Evolutionary conservation across 2,797 vertebrate genomes (phyloP).

Genomic region (Furcifer pardalis): DNA sequence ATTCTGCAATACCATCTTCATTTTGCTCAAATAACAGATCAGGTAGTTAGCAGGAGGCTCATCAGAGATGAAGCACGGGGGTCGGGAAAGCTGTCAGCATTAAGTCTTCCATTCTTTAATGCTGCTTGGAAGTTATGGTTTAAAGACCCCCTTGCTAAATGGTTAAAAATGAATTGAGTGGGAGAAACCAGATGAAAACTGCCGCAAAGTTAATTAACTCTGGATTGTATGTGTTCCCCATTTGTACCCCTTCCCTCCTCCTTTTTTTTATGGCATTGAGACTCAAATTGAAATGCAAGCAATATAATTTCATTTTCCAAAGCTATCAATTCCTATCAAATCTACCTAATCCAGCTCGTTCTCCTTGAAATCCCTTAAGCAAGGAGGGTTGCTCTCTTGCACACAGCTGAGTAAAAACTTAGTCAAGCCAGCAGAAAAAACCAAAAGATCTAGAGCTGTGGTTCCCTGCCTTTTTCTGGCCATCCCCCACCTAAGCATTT

Average conservation of each 20-base stretch:
- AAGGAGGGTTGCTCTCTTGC: constrained; percentile 62
- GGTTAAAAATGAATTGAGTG: constrained; percentile 38
- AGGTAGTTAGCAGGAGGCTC: constrained; percentile 21
- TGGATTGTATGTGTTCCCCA: not conserved
- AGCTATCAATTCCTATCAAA: constrained; percentile 62
- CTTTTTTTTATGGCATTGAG: constrained; percentile 42
- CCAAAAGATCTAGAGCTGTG: too few species aligned
- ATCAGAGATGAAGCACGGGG: not conserved
- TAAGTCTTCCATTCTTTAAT: not conserved
- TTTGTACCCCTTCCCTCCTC: not conserved
- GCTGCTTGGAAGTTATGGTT: not conserved
- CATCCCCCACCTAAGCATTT: too few species aligned
- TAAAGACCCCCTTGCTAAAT: constrained; percentile 35
- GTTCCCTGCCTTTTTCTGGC: too few species aligned
- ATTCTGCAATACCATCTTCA: constrained; percentile 25
- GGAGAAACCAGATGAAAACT: constrained; percentile 33
- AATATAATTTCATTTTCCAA: constrained; percentile 63
- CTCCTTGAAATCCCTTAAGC: constrained; percentile 64
- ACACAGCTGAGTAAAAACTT: constrained; percentile 62
- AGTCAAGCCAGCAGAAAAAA: constrained; percentile 65
- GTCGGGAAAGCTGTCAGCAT: fast-evolving
- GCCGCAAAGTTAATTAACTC: constrained; percentile 48
- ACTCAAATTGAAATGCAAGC: constrained; percentile 62
- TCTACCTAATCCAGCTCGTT: constrained; percentile 63
- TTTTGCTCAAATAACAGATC: not conserved